Percentiles rank a stretch among this genome's conserved stretches.
phyloP scores from a whole-genome alignment of 2,888 invertebrate genomes.

The Epinotia brunnichana region DNA sequence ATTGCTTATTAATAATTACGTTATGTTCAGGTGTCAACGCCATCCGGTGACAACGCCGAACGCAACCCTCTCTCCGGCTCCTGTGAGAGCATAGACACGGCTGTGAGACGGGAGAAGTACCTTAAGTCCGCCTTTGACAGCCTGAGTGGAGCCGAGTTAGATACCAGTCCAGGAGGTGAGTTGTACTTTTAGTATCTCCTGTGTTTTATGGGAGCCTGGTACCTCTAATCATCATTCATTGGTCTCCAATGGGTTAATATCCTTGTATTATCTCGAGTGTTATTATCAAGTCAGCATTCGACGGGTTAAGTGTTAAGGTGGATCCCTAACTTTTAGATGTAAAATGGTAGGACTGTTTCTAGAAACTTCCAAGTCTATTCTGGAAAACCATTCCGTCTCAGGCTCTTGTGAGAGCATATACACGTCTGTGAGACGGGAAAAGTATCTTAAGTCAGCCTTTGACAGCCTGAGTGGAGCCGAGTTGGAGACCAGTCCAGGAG shows the following conservation, averaged over 20 bases:
- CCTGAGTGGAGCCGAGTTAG: conserved; percentile 86
- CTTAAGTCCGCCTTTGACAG: conserved; percentile 88
- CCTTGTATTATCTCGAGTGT: too few relatives aligned
- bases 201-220: neutral
- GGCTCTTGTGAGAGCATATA: conserved; percentile 89
- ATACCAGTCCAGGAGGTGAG: conserved; percentile 56
- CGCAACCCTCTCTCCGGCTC: conserved; percentile 90
- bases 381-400: too few relatives aligned
- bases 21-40: conserved; percentile 86
- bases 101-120: conserved; percentile 85
- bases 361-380: too few relatives aligned
- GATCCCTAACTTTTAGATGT: too few relatives aligned
- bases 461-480: conserved; percentile 89
- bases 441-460: conserved; percentile 86
- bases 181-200: neutral
- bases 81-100: conserved; percentile 86
- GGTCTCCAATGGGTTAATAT: too few relatives aligned
- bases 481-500: conserved; percentile 63
- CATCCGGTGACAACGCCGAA: conserved; percentile 92
- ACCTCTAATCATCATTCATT: too few relatives aligned
- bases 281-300: too few relatives aligned
- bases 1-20: neutral
- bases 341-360: too few relatives aligned
- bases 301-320: too few relatives aligned
- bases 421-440: conserved; percentile 83